Percentiles rank a stretch among this genome's conserved stretches.
These are phyloP conservation scores for Meda fulgida DNA, from an alignment of 2,797 vertebrate species.

Conservation along the genomic window DNA sequence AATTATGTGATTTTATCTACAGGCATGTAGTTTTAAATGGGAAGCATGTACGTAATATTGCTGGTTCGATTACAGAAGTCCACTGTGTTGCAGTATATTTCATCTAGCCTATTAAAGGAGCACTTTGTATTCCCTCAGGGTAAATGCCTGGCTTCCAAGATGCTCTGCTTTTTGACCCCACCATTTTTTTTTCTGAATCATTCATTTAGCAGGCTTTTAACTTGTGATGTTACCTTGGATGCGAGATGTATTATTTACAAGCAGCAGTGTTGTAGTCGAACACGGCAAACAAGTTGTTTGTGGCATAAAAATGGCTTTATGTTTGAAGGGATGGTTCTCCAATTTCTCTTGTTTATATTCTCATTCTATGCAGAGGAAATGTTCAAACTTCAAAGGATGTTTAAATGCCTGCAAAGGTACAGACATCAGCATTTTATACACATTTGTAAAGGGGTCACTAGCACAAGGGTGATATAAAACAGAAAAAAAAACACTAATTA, in stretches of 20 bases:
- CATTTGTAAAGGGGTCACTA: background rate
- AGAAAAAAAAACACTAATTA: background rate
- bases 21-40: background rate
- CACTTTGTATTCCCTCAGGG: slow-evolving; percentile 39
- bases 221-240: slow-evolving; percentile 34
- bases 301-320: slow-evolving; percentile 32
- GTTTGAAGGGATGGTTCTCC: background rate
- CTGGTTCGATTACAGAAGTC: slow-evolving; percentile 31
- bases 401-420: background rate
- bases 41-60: background rate
- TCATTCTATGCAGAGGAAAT: background rate
- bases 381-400: background rate
- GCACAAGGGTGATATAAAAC: background rate
- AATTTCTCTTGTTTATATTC: slow-evolving; percentile 18
- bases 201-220: slow-evolving; percentile 47
- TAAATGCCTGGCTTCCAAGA: slow-evolving; percentile 23
- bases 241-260: slow-evolving; percentile 43
- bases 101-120: slow-evolving; percentile 29
- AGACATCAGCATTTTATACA: background rate
- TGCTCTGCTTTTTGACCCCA: slow-evolving; percentile 24
- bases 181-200: slow-evolving; percentile 32
- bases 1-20: background rate
- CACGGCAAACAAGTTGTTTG: background rate
- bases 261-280: slow-evolving; percentile 6
- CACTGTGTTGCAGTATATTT: background rate